Evolutionary conservation across 1,140 invertebrate species (phyloP), one percentile per base, ranked within the genome.

Genomic region (Brachionus manjavacas): DNA sequence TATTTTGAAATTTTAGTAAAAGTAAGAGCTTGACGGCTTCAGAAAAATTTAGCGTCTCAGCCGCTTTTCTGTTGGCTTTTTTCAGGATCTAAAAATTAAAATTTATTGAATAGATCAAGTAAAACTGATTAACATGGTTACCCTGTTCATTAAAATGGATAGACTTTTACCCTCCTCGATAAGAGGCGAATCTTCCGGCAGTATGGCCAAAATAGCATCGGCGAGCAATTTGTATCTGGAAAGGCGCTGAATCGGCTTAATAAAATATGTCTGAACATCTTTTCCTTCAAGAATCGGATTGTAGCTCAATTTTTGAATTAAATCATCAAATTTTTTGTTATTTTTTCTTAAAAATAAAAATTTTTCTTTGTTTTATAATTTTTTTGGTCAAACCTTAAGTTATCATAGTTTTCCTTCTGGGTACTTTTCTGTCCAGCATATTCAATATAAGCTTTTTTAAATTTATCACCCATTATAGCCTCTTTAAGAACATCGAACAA

Each of bases 31-130:
- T 76, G 41, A 76, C 41, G 9, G 41, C 41, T 14, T 76, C 72
- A 8, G 72, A 49, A 28, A 25, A 76, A 25, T 76, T 76, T 2
- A 76, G 23, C 7, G 16, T 25, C 46, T 76, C 41, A 23, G 16
- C 72, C 8, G 72, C 72, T 76, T 76, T 76, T 76, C 25, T 76
- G 31, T 76, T 76, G 1, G 72, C 72, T 76, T 76, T 76, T 23
- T 46, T 20, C 16, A 76, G 31, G 8, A 72, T 72, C 68, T 72
- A 72, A 72, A n/a, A 12, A 43, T 8, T 14, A 14, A 72, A 20
- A 1, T 72, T 68, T 31, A 23, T 39, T 1, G 43, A 39, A 3
- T 41, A 35, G 31, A 35, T 35, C 7, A 35, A 6, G 9, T 39
- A 20, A 2, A 41, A 9, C 0, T 20, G 6, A 43, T n/a, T 16